Evolutionary conservation across 2,888 invertebrate genomes (phyloP), one percentile per base, ranked within the genome.

Genomic region (Apodemia hepburni): DNA sequence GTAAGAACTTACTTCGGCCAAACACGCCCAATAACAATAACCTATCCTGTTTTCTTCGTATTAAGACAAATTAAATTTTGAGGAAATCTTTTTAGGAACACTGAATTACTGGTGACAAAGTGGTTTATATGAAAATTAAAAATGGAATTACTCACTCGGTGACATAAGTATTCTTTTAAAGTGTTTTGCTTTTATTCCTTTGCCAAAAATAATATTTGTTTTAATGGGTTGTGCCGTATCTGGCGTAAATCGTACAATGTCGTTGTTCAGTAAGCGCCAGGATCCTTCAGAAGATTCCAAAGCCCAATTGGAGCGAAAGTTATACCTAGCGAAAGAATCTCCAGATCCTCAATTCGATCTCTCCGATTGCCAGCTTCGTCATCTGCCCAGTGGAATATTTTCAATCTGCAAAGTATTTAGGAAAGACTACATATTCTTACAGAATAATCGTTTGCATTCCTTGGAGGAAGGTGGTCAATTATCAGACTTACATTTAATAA

Each of bases 331-430:
- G 17, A 90, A 88, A 71, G 97, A 97, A 85, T 95, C 94, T 69
- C 97, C 97, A 38, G 97, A 97, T 80, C 94, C 95, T 62, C 92
- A 94, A 66, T 97, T 96, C 82, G 97, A 97, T 83, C 81, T 97
- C 66, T 95, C 96, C 6, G 95, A 95, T 69, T 97, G 97, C 83
- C 94, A 94, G 76, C 84, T 97, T 64, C 93, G 93, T 71, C 92
- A 87, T 75, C 94, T 97, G 62, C 97, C 97, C 49, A 90, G 94
- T 65, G 96, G 96, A 66, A 95, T 96, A 63, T 97, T 94, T 84
- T 94, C 96, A 35, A 85, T 96, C 65, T 97, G 97, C 81, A 95
- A 95, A 84, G 96, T 97, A 57, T 95, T 96, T 77, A 93, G 96
- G 70, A 97, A 97, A 85, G 94, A 95, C 76, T 85, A 88, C 66